Evolutionary conservation across 1,140 invertebrate species (phyloP).

Genomic region (Steinernema feltiae): DNA sequence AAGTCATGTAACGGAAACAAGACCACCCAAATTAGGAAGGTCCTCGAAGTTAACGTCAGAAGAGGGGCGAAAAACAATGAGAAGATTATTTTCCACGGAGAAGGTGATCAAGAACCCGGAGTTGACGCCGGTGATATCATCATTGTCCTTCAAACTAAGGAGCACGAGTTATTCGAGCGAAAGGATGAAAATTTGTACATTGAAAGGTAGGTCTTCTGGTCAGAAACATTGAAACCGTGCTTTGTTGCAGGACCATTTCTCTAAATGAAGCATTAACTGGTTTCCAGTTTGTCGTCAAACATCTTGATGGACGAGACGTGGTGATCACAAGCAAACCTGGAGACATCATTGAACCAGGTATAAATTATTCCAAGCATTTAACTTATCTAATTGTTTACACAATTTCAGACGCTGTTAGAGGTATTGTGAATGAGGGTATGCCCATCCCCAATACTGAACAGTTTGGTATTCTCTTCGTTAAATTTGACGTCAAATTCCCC

Average conservation of each 20-base stretch:
- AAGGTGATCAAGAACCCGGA: slow-evolving; percentile 64
- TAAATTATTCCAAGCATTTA: neutral
- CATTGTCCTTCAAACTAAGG: slow-evolving; percentile 62
- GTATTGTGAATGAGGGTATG: slow-evolving; percentile 64
- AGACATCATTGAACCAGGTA: slow-evolving; percentile 68
- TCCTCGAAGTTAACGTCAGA: slow-evolving; percentile 65
- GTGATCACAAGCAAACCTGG: slow-evolving; percentile 70
- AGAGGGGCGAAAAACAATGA: slow-evolving; percentile 64
- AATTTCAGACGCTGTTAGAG: slow-evolving; percentile 59
- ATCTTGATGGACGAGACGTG: slow-evolving; percentile 75
- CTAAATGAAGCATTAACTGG: slow-evolving; percentile 64
- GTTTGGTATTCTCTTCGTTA: slow-evolving; percentile 78
- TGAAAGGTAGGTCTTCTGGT: slow-evolving; percentile 43
- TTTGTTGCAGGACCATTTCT: slow-evolving; percentile 58
- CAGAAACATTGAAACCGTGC: neutral
- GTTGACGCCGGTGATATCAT: slow-evolving; percentile 63
- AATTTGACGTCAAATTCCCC: slow-evolving; percentile 78
- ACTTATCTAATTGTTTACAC: slow-evolving; percentile 22
- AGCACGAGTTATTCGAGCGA: slow-evolving; percentile 60
- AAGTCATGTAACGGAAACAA: slow-evolving; percentile 67
- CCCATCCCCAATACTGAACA: slow-evolving; percentile 70
- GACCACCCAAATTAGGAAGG: slow-evolving; percentile 62
- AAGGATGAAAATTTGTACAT: slow-evolving; percentile 60
- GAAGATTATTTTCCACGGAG: slow-evolving; percentile 58
- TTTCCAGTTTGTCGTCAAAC: slow-evolving; percentile 65